A percentile compares a stretch with the other conserved stretches of the same genome.
Evolutionary conservation across 2,113 vertebrate species (phyloP).

Genomic region (Lates calcarifer): DNA sequence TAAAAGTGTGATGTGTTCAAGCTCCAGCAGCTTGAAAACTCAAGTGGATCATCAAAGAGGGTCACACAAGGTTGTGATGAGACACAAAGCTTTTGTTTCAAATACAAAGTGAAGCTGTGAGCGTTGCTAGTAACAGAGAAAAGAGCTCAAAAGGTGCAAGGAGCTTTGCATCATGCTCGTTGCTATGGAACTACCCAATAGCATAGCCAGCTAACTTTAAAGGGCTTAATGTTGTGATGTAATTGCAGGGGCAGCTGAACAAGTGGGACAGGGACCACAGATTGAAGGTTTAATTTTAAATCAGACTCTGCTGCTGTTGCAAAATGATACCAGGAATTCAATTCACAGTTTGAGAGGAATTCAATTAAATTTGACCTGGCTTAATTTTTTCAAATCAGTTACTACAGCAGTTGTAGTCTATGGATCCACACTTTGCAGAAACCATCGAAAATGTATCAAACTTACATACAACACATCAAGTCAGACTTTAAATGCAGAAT

Average conservation of each 20-base stretch:
- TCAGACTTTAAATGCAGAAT: background rate
- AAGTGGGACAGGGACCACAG: background rate
- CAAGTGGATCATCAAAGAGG: conserved; percentile 25
- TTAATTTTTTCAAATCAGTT: no score
- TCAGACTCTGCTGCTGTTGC: background rate
- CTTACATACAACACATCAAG: background rate
- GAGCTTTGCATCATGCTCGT: conserved; percentile 29
- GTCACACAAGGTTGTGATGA: conserved; percentile 16
- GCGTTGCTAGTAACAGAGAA: conserved; percentile 1
- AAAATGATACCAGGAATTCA: background rate
- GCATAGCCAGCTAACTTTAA: background rate
- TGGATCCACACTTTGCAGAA: no score
- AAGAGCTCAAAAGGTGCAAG: conserved; percentile 41
- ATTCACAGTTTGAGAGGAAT: no score
- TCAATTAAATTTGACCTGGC: no score
- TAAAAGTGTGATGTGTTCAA: background rate
- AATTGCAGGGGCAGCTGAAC: background rate
- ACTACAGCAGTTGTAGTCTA: no score
- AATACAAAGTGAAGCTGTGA: conserved; percentile 23
- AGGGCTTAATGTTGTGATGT: background rate
- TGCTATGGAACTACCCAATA: conserved; percentile 38
- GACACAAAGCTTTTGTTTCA: conserved; percentile 43
- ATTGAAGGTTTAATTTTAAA: background rate
- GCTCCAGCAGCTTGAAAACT: background rate
- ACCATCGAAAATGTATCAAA: no score